A percentile compares a stretch with the other conserved stretches of the same genome.
Evolutionary conservation across 64 coral and sea anemone species (phyloP).

Genomic region (Montipora cactus): DNA sequence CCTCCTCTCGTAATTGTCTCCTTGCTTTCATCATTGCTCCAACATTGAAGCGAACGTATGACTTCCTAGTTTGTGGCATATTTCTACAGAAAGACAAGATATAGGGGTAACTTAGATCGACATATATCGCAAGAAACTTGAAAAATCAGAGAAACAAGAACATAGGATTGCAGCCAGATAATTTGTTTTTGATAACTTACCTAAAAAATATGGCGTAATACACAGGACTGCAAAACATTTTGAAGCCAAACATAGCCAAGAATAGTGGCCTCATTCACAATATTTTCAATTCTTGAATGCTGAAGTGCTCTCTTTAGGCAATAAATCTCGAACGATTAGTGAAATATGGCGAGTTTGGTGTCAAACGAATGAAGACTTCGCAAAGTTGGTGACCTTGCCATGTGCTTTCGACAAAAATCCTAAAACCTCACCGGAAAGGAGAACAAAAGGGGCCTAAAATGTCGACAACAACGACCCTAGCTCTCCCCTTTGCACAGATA

Average conservation of each 20-base stretch:
- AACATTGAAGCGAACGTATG: no score
- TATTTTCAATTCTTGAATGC: constrained; percentile 2
- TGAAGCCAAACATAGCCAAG: not conserved
- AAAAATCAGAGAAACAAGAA: no score
- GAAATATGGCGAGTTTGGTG: not conserved
- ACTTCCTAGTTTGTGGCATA: no score
- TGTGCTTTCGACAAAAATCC: not conserved
- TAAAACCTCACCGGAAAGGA: not conserved
- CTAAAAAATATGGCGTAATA: not conserved
- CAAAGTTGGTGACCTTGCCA: not conserved
- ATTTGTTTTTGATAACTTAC: not conserved
- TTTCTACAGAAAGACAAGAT: no score
- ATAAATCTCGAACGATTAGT: not conserved
- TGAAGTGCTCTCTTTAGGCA: not conserved
- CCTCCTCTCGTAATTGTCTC: no score
- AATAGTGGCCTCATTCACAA: not conserved
- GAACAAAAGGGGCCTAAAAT: not conserved
- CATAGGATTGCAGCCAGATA: not conserved
- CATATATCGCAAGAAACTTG: no score
- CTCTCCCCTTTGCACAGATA: not conserved
- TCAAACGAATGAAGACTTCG: not conserved
- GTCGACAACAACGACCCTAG: not conserved
- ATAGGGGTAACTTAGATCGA: no score
- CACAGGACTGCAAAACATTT: not conserved
- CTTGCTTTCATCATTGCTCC: no score